Conservation (phyloP, 2,888 invertebrate species). For the Mylabris sibirica region DNA sequence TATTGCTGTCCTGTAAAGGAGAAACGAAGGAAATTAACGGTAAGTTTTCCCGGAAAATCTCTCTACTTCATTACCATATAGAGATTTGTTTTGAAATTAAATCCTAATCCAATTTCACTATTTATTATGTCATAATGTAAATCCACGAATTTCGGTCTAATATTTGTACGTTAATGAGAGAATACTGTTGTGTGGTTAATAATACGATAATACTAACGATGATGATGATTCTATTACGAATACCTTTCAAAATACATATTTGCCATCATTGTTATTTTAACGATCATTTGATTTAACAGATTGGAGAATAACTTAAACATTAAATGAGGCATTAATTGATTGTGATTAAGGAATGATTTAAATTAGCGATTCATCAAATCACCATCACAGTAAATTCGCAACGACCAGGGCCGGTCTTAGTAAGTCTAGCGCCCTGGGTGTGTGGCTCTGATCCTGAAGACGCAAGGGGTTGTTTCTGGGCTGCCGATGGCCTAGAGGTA, state of each 20-base stretch:
- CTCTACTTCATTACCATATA: neutral
- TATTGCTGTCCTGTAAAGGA: conserved; percentile 48
- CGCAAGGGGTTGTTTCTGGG: no score
- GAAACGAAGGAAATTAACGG: conserved; percentile 27
- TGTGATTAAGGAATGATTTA: neutral
- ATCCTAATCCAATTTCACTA: neutral
- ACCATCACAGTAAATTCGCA: no score
- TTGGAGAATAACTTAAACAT: neutral
- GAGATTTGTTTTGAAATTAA: neutral
- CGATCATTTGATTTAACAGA: neutral
- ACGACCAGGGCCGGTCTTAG: no score
- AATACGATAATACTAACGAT: neutral
- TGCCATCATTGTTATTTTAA: neutral
- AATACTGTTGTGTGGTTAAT: neutral
- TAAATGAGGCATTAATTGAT: neutral
- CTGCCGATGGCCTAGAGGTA: no score
- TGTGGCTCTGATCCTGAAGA: no score
- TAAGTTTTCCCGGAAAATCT: neutral
- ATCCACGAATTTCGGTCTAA: neutral
- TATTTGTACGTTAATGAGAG: neutral
- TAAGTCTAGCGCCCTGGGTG: no score
- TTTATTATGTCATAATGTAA: neutral
- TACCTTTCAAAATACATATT: neutral
- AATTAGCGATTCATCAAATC: neutral
- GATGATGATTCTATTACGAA: neutral